Evolutionary conservation across 2,888 invertebrate genomes (phyloP), one percentile per base, ranked within the genome.

Genomic region (Caenorhabditis sp.): DNA sequence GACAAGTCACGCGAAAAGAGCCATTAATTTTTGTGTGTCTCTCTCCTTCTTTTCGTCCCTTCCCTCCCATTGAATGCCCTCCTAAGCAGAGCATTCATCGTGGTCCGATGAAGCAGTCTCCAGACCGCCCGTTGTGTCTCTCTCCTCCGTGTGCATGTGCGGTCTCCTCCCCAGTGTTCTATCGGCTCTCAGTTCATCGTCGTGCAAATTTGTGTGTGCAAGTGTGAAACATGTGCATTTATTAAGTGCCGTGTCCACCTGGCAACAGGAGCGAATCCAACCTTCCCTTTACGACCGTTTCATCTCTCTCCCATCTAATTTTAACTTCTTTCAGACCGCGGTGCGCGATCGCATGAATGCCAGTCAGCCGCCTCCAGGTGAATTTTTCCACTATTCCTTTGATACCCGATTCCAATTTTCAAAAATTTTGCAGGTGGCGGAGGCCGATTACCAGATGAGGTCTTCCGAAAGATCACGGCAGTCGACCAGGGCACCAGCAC

Each of bases 401-500:
- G 5, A 32, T 32, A 4, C 4, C 32, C n/a, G n/a, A n/a, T n/a
- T n/a, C n/a, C n/a, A n/a, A n/a, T n/a, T n/a, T n/a, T n/a, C n/a
- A 15, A 3, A 9, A 9, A 8, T 40, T 56, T 65, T 78, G 32
- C 62, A 80, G 74, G 67, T 37, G 84, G 83, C 81, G 84, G 83
- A 50, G 83, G 86, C 40, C 85, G 86, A 67, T 83, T 90, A 50
- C 88, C 90, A 32, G 89, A 89, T 40, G 91, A 91, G 35, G 89
- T 91, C 13, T 88, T 83, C 69, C 83, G 86, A 28, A 89, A 90
- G 67, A 88, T 91, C 61, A 84, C 60, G 50, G 88, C 84, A 11
- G 91, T 91, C 28, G 91, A 91, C 65, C 85, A 90, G 50, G 89
- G 90, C 55, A 78, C 87, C 15, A 88, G 89, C 26, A 91, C 91